Conservation (phyloP, 2,888 invertebrate genomes). For the Drosophila colorata region DNA sequence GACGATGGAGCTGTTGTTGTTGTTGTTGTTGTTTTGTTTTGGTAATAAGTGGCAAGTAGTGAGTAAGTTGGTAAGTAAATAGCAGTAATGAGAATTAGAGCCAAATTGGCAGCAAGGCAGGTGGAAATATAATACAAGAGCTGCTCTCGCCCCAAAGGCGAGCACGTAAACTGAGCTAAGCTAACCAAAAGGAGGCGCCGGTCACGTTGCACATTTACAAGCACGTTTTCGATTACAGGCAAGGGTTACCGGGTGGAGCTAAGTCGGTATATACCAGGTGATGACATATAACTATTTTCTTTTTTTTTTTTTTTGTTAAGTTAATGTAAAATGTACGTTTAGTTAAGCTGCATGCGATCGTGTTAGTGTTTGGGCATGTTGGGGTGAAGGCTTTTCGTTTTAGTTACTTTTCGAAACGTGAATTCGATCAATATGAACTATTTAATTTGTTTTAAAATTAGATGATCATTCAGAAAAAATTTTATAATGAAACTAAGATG, state of each 20-base stretch:
- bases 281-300: constrained; percentile 66
- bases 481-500: too few species aligned
- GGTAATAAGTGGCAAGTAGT: constrained; percentile 28
- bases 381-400: constrained; percentile 23
- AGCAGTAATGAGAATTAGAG: constrained; percentile 54
- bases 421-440: not conserved
- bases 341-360: constrained; percentile 34
- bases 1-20: constrained; percentile 44
- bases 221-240: constrained; percentile 66
- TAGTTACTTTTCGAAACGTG: not conserved
- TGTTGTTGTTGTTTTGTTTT: constrained; percentile 23
- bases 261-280: constrained; percentile 30
- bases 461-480: too few species aligned
- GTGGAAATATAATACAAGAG: constrained; percentile 53
- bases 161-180: constrained; percentile 55
- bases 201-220: constrained; percentile 67
- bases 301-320: constrained; percentile 16
- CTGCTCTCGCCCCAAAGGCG: constrained; percentile 23
- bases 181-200: constrained; percentile 60
- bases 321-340: constrained; percentile 48
- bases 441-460: not conserved
- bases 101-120: constrained; percentile 33
- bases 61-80: constrained; percentile 46
- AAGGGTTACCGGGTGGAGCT: constrained; percentile 12
- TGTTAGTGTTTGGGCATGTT: constrained; percentile 16